Evolutionary conservation across 2,113 vertebrate species (phyloP).

Genomic region (Stomatorhinus ivindoensis): DNA sequence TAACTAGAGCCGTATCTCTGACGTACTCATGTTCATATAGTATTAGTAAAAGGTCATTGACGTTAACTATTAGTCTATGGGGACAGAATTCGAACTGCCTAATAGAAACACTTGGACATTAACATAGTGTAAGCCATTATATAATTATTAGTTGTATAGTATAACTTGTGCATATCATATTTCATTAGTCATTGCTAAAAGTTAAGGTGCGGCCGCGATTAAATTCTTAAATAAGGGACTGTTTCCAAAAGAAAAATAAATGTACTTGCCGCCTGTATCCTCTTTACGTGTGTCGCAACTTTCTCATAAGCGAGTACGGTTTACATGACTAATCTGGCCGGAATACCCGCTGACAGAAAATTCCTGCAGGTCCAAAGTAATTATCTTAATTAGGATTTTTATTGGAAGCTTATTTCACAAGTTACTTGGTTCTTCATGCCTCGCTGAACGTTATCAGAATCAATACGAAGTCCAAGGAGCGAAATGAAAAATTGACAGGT

Average conservation of each 20-base stretch:
- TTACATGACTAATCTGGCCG: not conserved
- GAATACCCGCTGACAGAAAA: not conserved
- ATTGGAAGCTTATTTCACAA: not conserved
- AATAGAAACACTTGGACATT: not conserved
- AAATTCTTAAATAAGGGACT: not conserved
- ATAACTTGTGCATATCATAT: not conserved
- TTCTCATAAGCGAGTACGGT: not conserved
- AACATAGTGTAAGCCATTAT: not conserved
- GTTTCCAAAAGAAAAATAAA: not conserved
- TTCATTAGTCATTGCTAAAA: not conserved
- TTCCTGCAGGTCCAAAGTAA: not conserved
- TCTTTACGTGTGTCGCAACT: not conserved
- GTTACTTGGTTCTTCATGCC: not conserved
- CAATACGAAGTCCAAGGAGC: not conserved
- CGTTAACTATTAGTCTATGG: not conserved
- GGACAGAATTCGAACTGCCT: not conserved
- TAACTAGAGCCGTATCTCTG: not conserved
- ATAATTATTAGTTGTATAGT: not conserved
- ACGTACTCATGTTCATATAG: not conserved
- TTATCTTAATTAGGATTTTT: not conserved
- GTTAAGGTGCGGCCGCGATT: not conserved
- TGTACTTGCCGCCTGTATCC: not conserved
- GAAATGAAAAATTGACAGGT: not conserved
- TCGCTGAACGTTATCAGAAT: not conserved
- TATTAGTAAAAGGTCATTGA: not conserved